phyloP scores from a whole-genome alignment of 2,888 invertebrate genomes.

The Desoria tigrina region DNA sequence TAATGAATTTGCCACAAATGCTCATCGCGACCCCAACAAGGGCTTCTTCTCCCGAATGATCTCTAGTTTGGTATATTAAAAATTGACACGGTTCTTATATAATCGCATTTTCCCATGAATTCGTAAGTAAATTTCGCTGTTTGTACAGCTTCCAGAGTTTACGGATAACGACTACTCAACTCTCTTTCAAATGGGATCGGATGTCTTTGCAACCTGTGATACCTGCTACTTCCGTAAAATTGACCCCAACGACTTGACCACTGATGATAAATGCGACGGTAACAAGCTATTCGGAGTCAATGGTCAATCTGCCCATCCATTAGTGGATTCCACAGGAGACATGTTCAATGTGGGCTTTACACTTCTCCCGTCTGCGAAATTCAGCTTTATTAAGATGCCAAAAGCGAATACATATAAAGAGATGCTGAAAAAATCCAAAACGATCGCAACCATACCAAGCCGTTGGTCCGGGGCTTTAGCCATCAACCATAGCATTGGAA shows the following conservation, averaged over 20 bases:
- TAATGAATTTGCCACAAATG: slow-evolving; percentile 60
- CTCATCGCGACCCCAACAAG: slow-evolving; percentile 60
- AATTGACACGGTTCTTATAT: background rate
- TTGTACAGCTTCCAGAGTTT: slow-evolving; percentile 54
- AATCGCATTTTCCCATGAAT: too few species aligned
- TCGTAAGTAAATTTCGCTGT: background rate
- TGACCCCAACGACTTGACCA: slow-evolving; percentile 58
- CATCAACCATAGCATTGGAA: slow-evolving; percentile 62
- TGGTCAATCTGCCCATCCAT: slow-evolving; percentile 59
- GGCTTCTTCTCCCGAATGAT: slow-evolving; percentile 57
- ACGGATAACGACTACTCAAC: slow-evolving; percentile 59
- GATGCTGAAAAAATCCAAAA: slow-evolving; percentile 54
- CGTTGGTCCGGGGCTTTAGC: slow-evolving; percentile 55
- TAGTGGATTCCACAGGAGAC: slow-evolving; percentile 57
- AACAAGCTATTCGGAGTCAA: slow-evolving; percentile 57
- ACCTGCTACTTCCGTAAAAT: slow-evolving; percentile 58
- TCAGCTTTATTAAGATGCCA: slow-evolving; percentile 56
- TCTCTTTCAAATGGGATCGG: slow-evolving; percentile 58
- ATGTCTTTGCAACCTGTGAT: slow-evolving; percentile 60
- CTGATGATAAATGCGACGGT: slow-evolving; percentile 56
- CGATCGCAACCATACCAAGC: slow-evolving; percentile 55
- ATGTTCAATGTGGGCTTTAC: slow-evolving; percentile 59
- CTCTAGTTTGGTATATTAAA: slow-evolving; percentile 40
- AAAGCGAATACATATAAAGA: slow-evolving; percentile 45
- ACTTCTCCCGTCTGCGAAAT: slow-evolving; percentile 56